phyloP scores from a whole-genome alignment of 2,797 vertebrate genomes.

The Threskiornis aethiopicus region DNA sequence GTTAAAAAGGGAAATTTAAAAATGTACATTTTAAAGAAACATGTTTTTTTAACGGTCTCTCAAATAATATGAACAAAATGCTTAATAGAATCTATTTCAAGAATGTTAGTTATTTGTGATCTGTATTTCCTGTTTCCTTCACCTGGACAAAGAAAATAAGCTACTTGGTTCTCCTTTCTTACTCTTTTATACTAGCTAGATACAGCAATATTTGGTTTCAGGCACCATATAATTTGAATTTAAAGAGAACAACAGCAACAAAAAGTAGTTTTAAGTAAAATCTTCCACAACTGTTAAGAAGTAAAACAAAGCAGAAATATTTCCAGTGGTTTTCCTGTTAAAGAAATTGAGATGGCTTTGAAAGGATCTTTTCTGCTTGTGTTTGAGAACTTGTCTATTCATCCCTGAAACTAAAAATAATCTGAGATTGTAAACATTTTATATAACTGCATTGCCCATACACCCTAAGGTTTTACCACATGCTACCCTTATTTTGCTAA shows the following conservation, averaged over 20 bases:
- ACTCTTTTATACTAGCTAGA: background rate
- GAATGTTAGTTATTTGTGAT: background rate
- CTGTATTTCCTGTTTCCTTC: background rate
- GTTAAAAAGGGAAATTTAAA: background rate
- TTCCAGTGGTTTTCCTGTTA: background rate
- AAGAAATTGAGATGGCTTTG: background rate
- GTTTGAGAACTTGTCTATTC: background rate
- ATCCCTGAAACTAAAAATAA: constrained; percentile 34
- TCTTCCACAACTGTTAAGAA: background rate
- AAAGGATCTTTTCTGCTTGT: background rate
- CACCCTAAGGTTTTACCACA: constrained; percentile 14
- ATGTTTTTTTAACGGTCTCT: accelerated
- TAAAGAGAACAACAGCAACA: background rate
- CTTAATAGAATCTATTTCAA: background rate
- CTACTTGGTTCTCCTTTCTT: background rate
- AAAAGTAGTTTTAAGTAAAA: background rate
- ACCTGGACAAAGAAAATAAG: background rate
- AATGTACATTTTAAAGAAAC: background rate
- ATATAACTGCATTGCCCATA: constrained; percentile 12
- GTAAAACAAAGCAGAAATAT: background rate
- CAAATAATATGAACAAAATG: background rate
- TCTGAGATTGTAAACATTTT: constrained; percentile 39
- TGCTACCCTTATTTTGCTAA: background rate
- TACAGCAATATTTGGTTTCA: background rate
- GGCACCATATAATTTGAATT: background rate